Evolutionary conservation across 2,797 vertebrate genomes (phyloP).

Genomic region (Phalloptychus januarius): DNA sequence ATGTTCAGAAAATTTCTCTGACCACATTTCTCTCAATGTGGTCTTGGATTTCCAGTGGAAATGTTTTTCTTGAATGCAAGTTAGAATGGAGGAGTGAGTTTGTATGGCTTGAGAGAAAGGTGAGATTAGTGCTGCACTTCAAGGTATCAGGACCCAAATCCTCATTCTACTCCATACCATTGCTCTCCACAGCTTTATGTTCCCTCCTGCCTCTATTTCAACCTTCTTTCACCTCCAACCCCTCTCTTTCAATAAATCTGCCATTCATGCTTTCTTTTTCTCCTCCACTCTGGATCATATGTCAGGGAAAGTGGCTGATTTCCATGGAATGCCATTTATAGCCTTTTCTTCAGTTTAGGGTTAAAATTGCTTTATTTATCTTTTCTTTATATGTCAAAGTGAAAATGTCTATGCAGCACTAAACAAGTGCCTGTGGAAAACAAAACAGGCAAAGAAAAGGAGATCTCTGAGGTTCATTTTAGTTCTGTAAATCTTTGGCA

Average conservation of each 20-base stretch:
- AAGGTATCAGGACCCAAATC: slow-evolving; percentile 50
- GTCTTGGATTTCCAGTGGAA: slow-evolving; percentile 65
- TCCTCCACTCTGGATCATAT: slow-evolving; percentile 37
- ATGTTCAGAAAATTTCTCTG: slow-evolving; percentile 59
- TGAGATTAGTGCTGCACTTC: slow-evolving; percentile 64
- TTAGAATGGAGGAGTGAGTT: slow-evolving; percentile 50
- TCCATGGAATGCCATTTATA: slow-evolving; percentile 55
- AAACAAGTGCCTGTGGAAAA: neutral
- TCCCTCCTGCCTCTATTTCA: slow-evolving; percentile 40
- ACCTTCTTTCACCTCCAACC: slow-evolving; percentile 47
- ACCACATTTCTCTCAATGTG: slow-evolving; percentile 58
- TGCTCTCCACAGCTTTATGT: slow-evolving; percentile 31
- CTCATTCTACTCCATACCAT: slow-evolving; percentile 44
- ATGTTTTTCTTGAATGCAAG: slow-evolving; percentile 55
- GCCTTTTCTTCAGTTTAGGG: slow-evolving; percentile 14
- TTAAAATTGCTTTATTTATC: neutral
- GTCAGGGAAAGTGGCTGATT: slow-evolving; percentile 31
- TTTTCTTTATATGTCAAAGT: neutral
- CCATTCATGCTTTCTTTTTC: slow-evolving; percentile 49
- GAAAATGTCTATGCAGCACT: neutral
- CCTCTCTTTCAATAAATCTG: slow-evolving; percentile 52
- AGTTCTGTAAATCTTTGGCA: neutral
- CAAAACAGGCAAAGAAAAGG: neutral
- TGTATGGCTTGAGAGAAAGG: slow-evolving; percentile 48
- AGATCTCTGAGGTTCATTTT: neutral